Conservation (phyloP, 2,113 vertebrate species). For the Ibidorhyncha struthersii region DNA sequence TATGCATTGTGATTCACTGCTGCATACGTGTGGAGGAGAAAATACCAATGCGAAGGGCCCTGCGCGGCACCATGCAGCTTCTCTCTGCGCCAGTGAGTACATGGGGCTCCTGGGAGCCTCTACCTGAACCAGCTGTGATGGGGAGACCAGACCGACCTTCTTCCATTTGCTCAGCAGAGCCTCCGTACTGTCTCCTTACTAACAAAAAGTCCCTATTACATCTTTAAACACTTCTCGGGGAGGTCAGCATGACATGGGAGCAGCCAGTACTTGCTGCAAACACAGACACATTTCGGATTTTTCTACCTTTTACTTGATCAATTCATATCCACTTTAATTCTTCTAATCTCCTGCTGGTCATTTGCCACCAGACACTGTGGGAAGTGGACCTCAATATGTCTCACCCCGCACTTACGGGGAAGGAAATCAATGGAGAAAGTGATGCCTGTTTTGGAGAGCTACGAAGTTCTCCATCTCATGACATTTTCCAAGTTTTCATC, state of each 20-base stretch:
- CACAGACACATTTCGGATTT: background rate
- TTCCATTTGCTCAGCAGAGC: background rate
- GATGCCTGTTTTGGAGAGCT: background rate
- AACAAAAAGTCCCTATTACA: background rate
- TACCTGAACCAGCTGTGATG: background rate
- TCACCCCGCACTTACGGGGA: fast-evolving
- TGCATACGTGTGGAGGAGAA: background rate
- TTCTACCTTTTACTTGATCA: background rate
- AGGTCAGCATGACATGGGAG: background rate
- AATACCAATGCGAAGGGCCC: background rate
- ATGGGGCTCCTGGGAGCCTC: background rate
- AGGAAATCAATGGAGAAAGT: background rate
- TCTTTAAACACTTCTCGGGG: background rate
- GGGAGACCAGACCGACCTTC: background rate
- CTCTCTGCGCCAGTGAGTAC: background rate
- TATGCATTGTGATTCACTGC: constrained; percentile 15
- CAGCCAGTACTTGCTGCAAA: background rate
- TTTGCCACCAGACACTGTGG: background rate
- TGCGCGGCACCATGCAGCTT: background rate
- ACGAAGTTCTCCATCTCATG: background rate
- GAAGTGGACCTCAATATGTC: background rate
- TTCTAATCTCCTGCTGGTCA: background rate
- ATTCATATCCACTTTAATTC: background rate
- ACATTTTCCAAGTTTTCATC: background rate
- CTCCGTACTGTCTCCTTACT: background rate